phyloP scores from a whole-genome alignment of 2,113 vertebrate species.

The Enhydra lutris region DNA sequence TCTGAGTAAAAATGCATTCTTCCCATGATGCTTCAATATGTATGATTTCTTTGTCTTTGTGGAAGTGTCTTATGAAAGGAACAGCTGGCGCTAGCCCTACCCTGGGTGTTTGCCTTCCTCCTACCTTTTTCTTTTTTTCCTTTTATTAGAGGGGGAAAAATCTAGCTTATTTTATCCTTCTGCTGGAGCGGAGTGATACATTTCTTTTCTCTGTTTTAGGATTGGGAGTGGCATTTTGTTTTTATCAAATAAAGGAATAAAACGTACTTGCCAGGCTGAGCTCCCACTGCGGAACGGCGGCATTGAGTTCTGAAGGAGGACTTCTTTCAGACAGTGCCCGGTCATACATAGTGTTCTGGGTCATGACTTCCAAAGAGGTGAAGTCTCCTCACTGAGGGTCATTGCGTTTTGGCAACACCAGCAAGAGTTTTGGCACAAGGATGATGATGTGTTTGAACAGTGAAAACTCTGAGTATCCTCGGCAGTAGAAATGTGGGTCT shows the following conservation, averaged over 20 bases:
- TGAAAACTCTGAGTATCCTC: neutral
- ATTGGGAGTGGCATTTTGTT: conserved; percentile 3
- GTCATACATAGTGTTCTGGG: neutral
- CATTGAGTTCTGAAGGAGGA: neutral
- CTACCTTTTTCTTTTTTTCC: neutral
- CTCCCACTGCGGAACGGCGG: neutral
- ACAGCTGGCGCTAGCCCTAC: neutral
- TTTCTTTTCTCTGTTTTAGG: conserved; percentile 19
- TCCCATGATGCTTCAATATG: neutral
- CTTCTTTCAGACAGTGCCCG: neutral
- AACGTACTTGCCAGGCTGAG: neutral
- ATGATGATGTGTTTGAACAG: neutral
- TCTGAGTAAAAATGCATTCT: conserved; percentile 9
- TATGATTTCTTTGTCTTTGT: neutral
- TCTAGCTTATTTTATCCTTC: neutral
- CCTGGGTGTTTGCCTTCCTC: neutral
- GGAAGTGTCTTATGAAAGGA: neutral
- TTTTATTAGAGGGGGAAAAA: neutral
- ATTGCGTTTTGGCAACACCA: neutral
- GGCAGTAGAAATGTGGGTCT: neutral
- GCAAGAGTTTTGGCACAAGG: neutral
- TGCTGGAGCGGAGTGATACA: neutral
- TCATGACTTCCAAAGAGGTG: neutral
- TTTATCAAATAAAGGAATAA: conserved; percentile 35
- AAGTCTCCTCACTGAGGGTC: neutral